A percentile compares a stretch with the other conserved stretches of the same genome.
These are phyloP conservation scores for Melipona quadrifasciata DNA, from an alignment of 1,140 invertebrate species.

Conservation along the genomic window DNA sequence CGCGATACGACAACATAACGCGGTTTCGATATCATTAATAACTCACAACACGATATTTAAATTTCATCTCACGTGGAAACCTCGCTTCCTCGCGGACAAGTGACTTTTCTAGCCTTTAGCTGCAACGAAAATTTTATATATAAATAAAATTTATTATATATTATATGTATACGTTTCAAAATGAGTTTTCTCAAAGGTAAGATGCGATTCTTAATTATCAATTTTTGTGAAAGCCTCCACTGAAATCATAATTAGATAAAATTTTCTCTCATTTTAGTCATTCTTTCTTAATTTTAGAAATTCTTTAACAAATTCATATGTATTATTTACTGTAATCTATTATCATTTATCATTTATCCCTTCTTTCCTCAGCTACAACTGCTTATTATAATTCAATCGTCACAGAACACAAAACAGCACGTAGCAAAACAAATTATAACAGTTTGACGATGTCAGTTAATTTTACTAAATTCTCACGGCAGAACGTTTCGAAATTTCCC, in stretches of 20 bases:
- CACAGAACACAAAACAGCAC: not conserved
- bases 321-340: not conserved
- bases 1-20: not conserved
- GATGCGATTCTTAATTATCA: not conserved
- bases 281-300: not conserved
- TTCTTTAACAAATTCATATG: not conserved
- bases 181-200: not conserved
- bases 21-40: constrained; percentile 6
- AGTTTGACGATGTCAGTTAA: not conserved
- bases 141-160: not conserved
- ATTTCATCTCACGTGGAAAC: not conserved
- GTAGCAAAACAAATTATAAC: not conserved
- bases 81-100: too few species aligned
- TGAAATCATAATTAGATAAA: not conserved
- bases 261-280: not conserved
- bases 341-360: not conserved
- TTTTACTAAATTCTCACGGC: not conserved
- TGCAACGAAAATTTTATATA: not conserved
- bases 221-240: not conserved
- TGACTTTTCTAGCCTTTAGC: not conserved
- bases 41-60: not conserved
- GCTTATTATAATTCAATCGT: not conserved
- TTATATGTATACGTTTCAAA: not conserved
- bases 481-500: not conserved
- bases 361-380: not conserved